Evolutionary conservation across 53 echinoderm and acorn worm genomes (phyloP).

Genomic region (Zoroaster sp.): DNA sequence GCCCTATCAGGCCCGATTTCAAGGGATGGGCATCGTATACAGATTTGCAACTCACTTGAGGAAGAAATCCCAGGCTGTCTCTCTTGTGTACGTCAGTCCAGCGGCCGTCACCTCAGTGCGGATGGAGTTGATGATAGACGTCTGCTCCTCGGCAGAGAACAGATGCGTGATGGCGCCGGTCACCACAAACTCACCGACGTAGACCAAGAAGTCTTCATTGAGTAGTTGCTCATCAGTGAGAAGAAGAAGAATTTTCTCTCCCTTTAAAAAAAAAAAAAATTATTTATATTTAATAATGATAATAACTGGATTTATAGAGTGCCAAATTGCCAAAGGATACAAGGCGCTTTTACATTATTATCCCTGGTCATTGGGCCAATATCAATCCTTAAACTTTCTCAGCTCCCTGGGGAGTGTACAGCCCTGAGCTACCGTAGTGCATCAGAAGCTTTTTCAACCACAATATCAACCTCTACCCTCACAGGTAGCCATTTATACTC

Average conservation of each 20-base stretch:
- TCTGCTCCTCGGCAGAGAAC: slow-evolving; percentile 92
- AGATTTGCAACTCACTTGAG: slow-evolving; percentile 94
- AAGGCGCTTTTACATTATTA: too few species aligned
- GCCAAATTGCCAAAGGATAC: too few species aligned
- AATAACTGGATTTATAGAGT: neutral
- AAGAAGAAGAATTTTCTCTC: slow-evolving; percentile 89
- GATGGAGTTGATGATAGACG: slow-evolving; percentile 96
- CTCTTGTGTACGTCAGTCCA: slow-evolving; percentile 94
- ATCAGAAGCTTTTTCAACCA: too few species aligned
- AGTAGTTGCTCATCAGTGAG: slow-evolving; percentile 83
- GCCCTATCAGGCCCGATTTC: too few species aligned
- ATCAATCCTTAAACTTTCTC: too few species aligned
- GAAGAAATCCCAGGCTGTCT: slow-evolving; percentile 97
- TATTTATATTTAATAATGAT: neutral
- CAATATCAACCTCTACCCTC: neutral
- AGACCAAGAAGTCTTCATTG: slow-evolving; percentile 87
- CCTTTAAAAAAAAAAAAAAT: slow-evolving; percentile 37
- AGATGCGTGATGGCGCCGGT: slow-evolving; percentile 97
- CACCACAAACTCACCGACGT: slow-evolving; percentile 95
- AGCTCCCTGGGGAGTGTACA: too few species aligned
- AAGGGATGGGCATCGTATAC: too few species aligned
- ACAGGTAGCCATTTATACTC: neutral
- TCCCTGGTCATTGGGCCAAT: too few species aligned
- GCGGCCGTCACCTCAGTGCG: slow-evolving; percentile 94
- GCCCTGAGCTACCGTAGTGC: too few species aligned